Evolutionary conservation across 2,113 vertebrate genomes (phyloP), one percentile per base, ranked within the genome.

Genomic region (Galeopterus variegatus): DNA sequence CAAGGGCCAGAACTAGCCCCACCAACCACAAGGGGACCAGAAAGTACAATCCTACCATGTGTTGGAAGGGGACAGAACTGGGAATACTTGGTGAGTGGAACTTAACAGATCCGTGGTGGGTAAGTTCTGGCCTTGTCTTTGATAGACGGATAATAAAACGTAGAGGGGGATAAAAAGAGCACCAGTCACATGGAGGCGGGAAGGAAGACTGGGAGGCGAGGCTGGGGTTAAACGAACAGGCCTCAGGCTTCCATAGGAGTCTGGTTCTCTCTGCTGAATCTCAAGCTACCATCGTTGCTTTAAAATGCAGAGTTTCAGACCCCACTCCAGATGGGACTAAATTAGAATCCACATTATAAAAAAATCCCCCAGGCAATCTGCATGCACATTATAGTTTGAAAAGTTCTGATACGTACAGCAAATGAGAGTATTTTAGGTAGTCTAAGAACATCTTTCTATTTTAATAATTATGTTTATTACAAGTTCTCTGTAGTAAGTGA

Each of bases 301-400:
- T 36, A 85, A 56, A 87, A 90, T 64, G 72, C 45, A 85, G 73
- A 64, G 52, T 17, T 24, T 82, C 54, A 67, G 52, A 70, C 36
- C 60, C 50, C 31, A n/a, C 19, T 45, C 33, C 31, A 70, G 67
- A 41, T 26, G n/a, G 48, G 31, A 58, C 15, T 77, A 24, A 95
- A 70, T 93, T 90, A 82, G 60, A 87, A 65, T 92, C 69, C 90
- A 26, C 26, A 19, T 80, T 93, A 88, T 75, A 95, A 75, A 50
- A 88, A 75, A 50, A 62, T 21, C 50, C 9, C 15, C 24, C 17
- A 19, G n/a, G 79, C 12, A n/a, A 70, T 58, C 26, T 75, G 19
- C 19, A 79, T 10, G 18, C 31, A 65, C 19, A 21, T 50, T 64
- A 88, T 73, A 73, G 33, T 91, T 60, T 93, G 84, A 82, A 72